Base-by-base conservation (phyloP, 2,888 invertebrate genomes). In the Drosophila nr. fundita region DNA sequence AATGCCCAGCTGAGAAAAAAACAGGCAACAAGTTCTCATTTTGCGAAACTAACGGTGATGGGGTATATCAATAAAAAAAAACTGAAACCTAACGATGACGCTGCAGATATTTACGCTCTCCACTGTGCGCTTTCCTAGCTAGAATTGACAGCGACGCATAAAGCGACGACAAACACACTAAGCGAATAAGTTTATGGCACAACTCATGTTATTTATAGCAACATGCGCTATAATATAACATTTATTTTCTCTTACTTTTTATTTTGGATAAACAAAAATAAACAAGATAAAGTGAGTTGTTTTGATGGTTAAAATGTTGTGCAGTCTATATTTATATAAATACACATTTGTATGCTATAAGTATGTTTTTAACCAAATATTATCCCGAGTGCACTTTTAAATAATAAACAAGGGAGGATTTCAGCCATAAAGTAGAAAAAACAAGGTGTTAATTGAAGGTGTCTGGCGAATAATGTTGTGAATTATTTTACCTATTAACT, bases 31-130 rank as follows among this genome's bases (percentile, higher is more conserved):
- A 66, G 27, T 34, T 60, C 36, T 36, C 57, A 48, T 18, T 76
- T 79, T 65, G 75, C 72, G n/a, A 74, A 82, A 64, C 86, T 81
- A 81, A 90, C 87, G 79, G 77, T 81, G 87, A 87, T 86, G 68
- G 32, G 49, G 71, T 82, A 80, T 40, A 68, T 62, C 29, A 64
- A 60, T 24, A 55, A 70, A 75, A 82, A 82, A 76, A 66, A 24
- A 45, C 40, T 72, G 76, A 86, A 73, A 87, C 79, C 88, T 87
- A 81, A 87, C 78, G 87, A 88, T 87, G 87, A 87, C 89, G 48
- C 13, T 65, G 80, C 87, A 85, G 10, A 76, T 68, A 80, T 57
- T 61, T 50, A 65, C 61, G 70, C 50, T 71, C 48, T 45, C 21
- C 71, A 53, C 82, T 75, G 79, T 69, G 30, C 30, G 30, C 30